A percentile compares a stretch with the other conserved stretches of the same genome.
phyloP scores from a whole-genome alignment of 2,797 vertebrate genomes.

The Phalanger gymnotis region DNA sequence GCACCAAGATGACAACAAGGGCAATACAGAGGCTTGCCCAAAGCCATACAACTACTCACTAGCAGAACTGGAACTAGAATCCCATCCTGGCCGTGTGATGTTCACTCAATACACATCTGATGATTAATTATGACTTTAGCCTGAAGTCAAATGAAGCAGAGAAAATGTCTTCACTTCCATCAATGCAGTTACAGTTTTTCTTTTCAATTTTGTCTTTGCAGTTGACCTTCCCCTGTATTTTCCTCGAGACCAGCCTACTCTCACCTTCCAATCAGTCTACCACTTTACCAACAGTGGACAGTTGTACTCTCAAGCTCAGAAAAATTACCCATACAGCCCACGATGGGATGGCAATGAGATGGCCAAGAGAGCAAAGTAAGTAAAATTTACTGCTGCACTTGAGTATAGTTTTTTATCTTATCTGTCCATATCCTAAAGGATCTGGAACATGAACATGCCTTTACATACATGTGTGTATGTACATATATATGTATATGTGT shows the following conservation, averaged over 20 bases:
- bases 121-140: neutral
- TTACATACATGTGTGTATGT: no score
- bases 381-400: constrained; percentile 51
- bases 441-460: neutral
- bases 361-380: constrained; percentile 99
- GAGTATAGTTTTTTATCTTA: neutral
- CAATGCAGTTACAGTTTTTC: neutral
- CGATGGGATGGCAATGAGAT: constrained; percentile 99
- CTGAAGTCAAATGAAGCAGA: neutral
- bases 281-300: constrained; percentile 98
- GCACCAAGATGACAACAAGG: neutral
- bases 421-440: neutral
- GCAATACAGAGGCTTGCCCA: neutral
- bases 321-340: constrained; percentile 98
- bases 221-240: constrained; percentile 98
- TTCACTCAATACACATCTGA: neutral
- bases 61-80: neutral
- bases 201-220: constrained; percentile 76
- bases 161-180: neutral
- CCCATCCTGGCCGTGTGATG: neutral
- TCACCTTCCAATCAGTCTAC: constrained; percentile 98
- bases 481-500: no score
- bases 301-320: constrained; percentile 97
- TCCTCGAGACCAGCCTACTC: constrained; percentile 96
- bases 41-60: neutral